These are phyloP conservation scores for Monochamus saltuarius DNA, from an alignment of 1,140 invertebrate species.

Conservation along the genomic window DNA sequence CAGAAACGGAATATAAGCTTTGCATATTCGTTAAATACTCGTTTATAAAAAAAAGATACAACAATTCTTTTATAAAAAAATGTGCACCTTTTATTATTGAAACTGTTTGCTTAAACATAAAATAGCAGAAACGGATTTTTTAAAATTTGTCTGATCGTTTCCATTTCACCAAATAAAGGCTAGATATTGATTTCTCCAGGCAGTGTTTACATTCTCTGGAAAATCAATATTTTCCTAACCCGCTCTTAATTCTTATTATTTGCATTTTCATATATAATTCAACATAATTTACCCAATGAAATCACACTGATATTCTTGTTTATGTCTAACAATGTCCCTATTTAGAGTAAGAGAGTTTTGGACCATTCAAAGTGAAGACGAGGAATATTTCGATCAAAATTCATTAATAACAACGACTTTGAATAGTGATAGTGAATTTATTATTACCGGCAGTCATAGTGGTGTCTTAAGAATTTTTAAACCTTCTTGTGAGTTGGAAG, in stretches of 20 bases:
- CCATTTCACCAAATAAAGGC: too few species aligned
- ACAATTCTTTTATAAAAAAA: too few species aligned
- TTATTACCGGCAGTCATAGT: slow-evolving; percentile 70
- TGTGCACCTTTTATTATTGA: too few species aligned
- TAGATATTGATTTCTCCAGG: too few species aligned
- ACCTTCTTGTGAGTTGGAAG: slow-evolving; percentile 56
- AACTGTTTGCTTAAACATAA: too few species aligned
- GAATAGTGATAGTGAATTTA: slow-evolving; percentile 64
- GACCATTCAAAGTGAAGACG: slow-evolving; percentile 63
- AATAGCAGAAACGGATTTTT: too few species aligned
- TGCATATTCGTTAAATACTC: too few species aligned
- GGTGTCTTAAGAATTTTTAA: slow-evolving; percentile 71
- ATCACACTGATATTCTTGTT: not conserved
- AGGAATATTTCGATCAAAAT: slow-evolving; percentile 63
- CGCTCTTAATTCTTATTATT: too few species aligned
- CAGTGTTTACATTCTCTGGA: not conserved
- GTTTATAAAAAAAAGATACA: too few species aligned
- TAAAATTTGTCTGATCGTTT: too few species aligned
- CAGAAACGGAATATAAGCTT: too few species aligned
- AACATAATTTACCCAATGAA: not conserved
- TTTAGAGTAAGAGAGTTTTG: slow-evolving; percentile 80
- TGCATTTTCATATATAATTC: not conserved
- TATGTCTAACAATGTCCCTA: slow-evolving; percentile 65
- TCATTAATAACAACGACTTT: slow-evolving; percentile 65
- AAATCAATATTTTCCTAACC: slow-evolving; percentile 20